Base-by-base conservation (phyloP, 2,888 invertebrate genomes). In the Gastrophysa polygoni region DNA sequence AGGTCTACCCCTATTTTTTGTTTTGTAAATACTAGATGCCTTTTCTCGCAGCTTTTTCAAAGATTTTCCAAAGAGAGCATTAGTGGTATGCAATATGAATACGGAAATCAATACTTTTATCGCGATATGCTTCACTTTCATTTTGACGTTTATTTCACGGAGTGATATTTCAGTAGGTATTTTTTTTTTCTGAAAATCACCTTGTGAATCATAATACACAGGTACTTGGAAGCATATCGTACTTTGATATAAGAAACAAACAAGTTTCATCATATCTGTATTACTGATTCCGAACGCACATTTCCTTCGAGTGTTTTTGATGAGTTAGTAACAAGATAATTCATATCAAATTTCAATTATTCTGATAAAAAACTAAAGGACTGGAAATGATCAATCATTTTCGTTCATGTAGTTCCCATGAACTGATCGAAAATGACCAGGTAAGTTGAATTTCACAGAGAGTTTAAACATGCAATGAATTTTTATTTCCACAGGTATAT, bases 21-120 rank as follows among this genome's bases (percentile, higher is more conserved):
- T 76, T 63, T 77, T 75, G 63, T 79, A 81, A 38, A 76, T 75
- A 1, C 71, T 61, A 63, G 78, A 77, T 0, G 81, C 80, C 66
- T 78, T 81, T 34, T 78, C 71, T 63, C 79, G 75, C 34, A 79
- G 56, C 66, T 78, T 73, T 61, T 73, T 74, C 57, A 70, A 61
- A 48, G 64, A 54, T 58, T 61, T 69, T 56, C 62, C 61, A 65
- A 71, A 73, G 32, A 71, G 60, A 47, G 61, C 68, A 14, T 34
- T 5, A 24, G 21, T 44, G 14, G 17, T 11, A 16, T 20, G 43
- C 29, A 58, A n/a, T 7, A 51, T 20, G 14, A 52, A n/a, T 8
- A 59, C n/a, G n/a, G n/a, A 10, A 21, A 46, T 48, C 16, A 54
- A 20, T 21, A 48, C 10, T 43, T 20, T n/a, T 8, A 43, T 16